Conservation (phyloP, 2,888 invertebrate species). For the Eurytoma californica region DNA sequence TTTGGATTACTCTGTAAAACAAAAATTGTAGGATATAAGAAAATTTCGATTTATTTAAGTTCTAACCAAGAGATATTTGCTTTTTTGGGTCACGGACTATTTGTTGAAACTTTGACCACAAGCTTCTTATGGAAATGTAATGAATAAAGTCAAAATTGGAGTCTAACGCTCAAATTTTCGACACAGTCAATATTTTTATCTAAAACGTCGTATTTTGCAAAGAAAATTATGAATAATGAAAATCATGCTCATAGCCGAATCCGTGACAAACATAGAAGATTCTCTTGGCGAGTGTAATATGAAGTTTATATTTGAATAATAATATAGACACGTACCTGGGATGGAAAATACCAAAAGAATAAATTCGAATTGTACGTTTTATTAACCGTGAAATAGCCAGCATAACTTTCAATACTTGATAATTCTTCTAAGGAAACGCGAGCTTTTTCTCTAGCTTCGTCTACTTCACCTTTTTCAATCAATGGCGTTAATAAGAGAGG, state of each 20-base stretch:
- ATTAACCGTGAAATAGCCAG: slow-evolving; percentile 90
- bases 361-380: slow-evolving; percentile 85
- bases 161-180: no score
- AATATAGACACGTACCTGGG: slow-evolving; percentile 73
- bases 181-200: no score
- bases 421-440: slow-evolving; percentile 74
- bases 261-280: no score
- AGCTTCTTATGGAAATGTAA: no score
- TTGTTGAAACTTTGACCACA: no score
- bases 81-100: no score
- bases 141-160: background rate
- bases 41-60: no score
- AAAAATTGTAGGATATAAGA: background rate
- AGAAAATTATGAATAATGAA: background rate
- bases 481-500: slow-evolving; percentile 86
- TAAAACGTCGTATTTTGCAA: background rate
- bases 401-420: slow-evolving; percentile 79
- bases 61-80: no score
- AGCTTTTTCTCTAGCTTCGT: slow-evolving; percentile 79
- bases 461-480: slow-evolving; percentile 82
- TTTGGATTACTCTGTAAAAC: slow-evolving; percentile 73
- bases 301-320: background rate
- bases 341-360: slow-evolving; percentile 95
- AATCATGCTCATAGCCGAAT: no score
- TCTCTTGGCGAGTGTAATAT: no score